Evolutionary conservation across 2,797 vertebrate genomes (phyloP).

Genomic region (Emys orbicularis): DNA sequence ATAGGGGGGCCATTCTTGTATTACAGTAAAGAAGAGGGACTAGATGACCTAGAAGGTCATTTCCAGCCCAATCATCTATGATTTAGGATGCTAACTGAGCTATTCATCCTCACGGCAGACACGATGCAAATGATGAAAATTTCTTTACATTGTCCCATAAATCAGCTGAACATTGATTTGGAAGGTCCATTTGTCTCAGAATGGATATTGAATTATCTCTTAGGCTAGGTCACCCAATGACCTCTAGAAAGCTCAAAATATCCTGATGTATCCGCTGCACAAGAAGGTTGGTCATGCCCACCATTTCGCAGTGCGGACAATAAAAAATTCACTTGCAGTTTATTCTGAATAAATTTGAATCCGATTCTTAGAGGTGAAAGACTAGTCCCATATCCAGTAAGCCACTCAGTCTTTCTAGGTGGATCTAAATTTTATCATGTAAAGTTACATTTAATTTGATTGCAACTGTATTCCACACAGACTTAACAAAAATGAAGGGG

Average conservation of each 20-base stretch:
- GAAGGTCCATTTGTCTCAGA: neutral
- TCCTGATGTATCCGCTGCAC: neutral
- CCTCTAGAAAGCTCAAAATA: neutral
- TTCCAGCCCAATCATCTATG: neutral
- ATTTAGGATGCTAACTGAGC: neutral
- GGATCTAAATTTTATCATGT: neutral
- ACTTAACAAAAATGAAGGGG: neutral
- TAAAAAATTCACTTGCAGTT: neutral
- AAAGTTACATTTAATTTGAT: neutral
- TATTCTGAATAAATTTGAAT: neutral
- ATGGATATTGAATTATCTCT: neutral
- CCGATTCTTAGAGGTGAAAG: neutral
- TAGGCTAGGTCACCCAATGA: neutral
- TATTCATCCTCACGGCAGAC: neutral
- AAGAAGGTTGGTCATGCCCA: neutral
- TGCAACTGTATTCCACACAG: neutral
- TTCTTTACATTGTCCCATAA: slow-evolving; percentile 12
- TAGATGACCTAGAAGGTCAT: neutral
- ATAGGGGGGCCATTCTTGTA: neutral
- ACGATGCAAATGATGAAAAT: neutral
- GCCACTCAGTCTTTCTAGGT: neutral
- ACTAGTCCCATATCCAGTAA: neutral
- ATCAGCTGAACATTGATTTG: neutral
- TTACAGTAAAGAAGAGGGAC: neutral
- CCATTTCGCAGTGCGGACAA: neutral